Conservation (phyloP, 1,140 invertebrate genomes). For the Zaprionus vittiger region DNA sequence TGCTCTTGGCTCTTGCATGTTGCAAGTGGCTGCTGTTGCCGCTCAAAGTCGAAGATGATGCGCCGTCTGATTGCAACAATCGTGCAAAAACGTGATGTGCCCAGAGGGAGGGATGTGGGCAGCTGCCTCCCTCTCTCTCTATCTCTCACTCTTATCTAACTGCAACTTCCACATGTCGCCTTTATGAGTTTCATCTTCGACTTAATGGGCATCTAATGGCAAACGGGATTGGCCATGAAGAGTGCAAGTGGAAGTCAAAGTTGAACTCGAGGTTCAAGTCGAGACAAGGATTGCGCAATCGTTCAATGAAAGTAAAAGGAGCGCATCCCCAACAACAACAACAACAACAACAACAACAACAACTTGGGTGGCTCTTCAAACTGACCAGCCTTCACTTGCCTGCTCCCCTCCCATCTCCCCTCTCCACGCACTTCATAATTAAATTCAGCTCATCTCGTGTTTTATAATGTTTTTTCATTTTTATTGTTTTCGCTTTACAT, state of each 20-base stretch:
- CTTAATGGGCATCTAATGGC: constrained; percentile 43
- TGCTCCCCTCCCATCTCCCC: neutral
- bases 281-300: constrained; percentile 20
- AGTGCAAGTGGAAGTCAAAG: constrained; percentile 8
- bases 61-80: constrained; percentile 39
- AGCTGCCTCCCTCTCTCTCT: no score
- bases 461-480: constrained; percentile 40
- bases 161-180: constrained; percentile 65
- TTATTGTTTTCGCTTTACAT: constrained; percentile 40
- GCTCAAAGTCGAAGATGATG: constrained; percentile 33
- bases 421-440: constrained; percentile 42
- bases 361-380: constrained; percentile 20
- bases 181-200: constrained; percentile 75
- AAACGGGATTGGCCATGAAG: constrained; percentile 26
- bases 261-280: constrained; percentile 21
- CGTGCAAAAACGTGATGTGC: constrained; percentile 28
- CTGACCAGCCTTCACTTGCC: neutral
- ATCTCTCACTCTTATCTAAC: constrained; percentile 55
- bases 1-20: constrained; percentile 51
- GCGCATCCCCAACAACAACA: neutral
- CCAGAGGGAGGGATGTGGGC: neutral
- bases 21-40: constrained; percentile 44
- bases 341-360: neutral
- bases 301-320: constrained; percentile 49
- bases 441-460: constrained; percentile 16